Evolutionary conservation across 1,140 invertebrate species (phyloP), one percentile per base, ranked within the genome.

Genomic region (Ladona fulva): DNA sequence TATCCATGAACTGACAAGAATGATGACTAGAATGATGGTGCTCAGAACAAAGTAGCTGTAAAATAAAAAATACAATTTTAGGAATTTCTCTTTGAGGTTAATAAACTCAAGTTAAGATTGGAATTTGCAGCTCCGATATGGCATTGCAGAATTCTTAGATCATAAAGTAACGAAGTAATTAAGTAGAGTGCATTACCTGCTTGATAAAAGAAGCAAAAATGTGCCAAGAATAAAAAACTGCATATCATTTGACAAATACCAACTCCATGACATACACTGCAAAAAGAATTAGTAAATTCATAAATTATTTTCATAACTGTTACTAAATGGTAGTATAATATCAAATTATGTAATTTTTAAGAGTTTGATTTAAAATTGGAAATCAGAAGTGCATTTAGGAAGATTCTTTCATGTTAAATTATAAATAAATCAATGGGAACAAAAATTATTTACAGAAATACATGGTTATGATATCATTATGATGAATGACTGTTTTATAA

Each of bases 231-330:
- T 81, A 81, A 91, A 94, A 81, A 92, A 93, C 84, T 94, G 93
- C 88, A 93, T 94, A 82, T 95, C 94, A 78, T 90, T 90, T 19
- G 93, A 90, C 74, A 95, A 81, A 81, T 94, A 95, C 94, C 94
- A 95, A 25, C 91, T 90, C 91, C 92, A 94, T 7, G 89, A 89
- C 84, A 94, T 87, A 80, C 94, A 95, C 90, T 91, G 80, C 77
- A 82, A 52, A 76, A 75, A 76, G 1, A 25, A 78, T 25, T 76
- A 42, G 25, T 42, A 44, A 24, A 25, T 37, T 77, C 44, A 74
- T 37, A 37, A 5, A 8, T 37, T 37, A 37, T 37, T 37, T 37
- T 37, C 8, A 37, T 37, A 1, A 37, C 29, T 37, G 1, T 8
- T 37, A 37, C 29, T 37, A 37, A n/a, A n/a, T n/a, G n/a, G n/a